These are phyloP conservation scores for Ciconia maguari DNA, from an alignment of 2,113 vertebrate species.

Conservation along the genomic window DNA sequence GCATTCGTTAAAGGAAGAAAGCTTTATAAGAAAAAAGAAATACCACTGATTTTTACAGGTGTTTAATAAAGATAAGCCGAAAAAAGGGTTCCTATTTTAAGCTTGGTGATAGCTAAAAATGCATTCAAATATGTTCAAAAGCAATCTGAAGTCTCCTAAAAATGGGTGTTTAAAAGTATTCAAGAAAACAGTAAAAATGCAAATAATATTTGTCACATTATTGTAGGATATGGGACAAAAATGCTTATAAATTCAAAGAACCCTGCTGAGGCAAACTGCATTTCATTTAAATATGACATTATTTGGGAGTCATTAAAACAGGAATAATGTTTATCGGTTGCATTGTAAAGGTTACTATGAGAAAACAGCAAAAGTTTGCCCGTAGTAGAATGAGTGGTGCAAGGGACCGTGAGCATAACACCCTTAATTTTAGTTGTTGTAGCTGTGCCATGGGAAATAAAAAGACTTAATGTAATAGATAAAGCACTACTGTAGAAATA, in stretches of 20 bases:
- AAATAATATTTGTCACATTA: conserved; percentile 78
- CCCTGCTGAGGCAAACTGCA: conserved; percentile 50
- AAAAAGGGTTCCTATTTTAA: conserved; percentile 79
- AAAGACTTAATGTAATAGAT: not conserved
- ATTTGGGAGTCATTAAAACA: conserved; percentile 69
- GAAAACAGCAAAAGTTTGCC: conserved; percentile 39
- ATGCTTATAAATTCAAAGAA: conserved; percentile 60
- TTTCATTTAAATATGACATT: conserved; percentile 65
- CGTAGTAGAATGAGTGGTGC: not conserved
- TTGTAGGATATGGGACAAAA: conserved; percentile 70
- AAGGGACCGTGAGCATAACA: not conserved
- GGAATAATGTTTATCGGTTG: conserved; percentile 48
- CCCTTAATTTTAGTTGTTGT: not conserved
- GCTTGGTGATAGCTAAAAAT: conserved; percentile 76
- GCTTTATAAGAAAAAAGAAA: conserved; percentile 73
- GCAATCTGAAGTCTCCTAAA: conserved; percentile 77
- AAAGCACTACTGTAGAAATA: not conserved
- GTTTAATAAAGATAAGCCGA: conserved; percentile 84
- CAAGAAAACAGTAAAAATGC: conserved; percentile 76
- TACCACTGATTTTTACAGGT: conserved; percentile 80
- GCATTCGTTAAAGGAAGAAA: conserved; percentile 75
- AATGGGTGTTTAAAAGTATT: conserved; percentile 75
- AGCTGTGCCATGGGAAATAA: not conserved
- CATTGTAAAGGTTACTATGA: conserved; percentile 48
- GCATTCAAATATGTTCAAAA: conserved; percentile 78